A percentile compares a stretch with the other conserved stretches of the same genome.
Conservation (phyloP, 2,888 invertebrate species). For the Nipponacmea schrenckii region DNA sequence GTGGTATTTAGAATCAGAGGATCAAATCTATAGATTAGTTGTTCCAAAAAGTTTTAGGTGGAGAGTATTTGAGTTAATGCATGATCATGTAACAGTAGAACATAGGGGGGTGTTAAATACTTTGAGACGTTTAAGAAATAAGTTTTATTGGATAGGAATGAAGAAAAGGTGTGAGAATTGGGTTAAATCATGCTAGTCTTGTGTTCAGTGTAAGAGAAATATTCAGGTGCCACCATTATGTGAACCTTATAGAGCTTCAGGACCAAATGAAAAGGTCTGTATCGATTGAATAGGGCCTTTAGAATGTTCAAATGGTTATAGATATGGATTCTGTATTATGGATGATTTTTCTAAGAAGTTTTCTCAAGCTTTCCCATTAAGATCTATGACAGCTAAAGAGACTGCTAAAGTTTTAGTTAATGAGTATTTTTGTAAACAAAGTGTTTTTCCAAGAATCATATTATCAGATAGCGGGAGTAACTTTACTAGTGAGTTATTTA, state of each 20-base stretch:
- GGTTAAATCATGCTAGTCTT: neutral
- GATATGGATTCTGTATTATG: slow-evolving; percentile 3
- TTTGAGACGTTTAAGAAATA: neutral
- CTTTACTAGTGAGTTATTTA: no score
- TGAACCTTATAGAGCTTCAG: neutral
- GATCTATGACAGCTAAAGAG: no score
- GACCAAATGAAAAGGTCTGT: neutral
- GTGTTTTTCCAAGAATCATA: no score
- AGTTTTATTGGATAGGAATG: neutral
- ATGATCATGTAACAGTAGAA: neutral
- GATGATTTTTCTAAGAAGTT: slow-evolving; percentile 4
- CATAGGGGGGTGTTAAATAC: neutral
- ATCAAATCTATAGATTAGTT: neutral
- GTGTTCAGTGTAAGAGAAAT: neutral
- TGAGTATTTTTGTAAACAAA: no score
- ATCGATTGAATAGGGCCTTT: slow-evolving; percentile 8
- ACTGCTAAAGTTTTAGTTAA: no score
- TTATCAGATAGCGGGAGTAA: no score
- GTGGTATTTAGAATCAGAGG: neutral
- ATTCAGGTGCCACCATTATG: neutral
- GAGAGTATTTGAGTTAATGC: neutral
- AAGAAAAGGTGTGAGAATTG: neutral
- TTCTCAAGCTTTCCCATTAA: no score
- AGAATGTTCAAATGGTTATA: neutral
- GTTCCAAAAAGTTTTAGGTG: neutral